Evolutionary conservation across 1,140 invertebrate species (phyloP).

Genomic region (Tribolium madens): DNA sequence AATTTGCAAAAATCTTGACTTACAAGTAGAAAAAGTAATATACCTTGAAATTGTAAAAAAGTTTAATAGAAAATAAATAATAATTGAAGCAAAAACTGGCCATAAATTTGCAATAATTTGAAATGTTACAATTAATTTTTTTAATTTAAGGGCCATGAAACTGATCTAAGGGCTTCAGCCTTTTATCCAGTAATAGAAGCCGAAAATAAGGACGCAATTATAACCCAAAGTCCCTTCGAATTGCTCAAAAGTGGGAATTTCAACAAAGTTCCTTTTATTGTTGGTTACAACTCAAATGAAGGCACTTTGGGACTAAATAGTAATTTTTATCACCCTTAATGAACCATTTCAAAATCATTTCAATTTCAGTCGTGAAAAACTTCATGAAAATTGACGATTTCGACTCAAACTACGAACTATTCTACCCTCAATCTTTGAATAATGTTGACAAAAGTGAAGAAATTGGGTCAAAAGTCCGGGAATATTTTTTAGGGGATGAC

Average conservation of each 20-base stretch:
- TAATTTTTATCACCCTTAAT: background rate
- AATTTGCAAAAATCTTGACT: too few species aligned
- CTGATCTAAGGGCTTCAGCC: background rate
- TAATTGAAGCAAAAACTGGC: too few species aligned
- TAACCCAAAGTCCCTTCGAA: slow-evolving; percentile 40
- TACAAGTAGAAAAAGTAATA: too few species aligned
- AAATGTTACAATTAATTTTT: too few species aligned
- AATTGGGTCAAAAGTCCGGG: slow-evolving; percentile 40
- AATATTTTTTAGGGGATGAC: slow-evolving; percentile 2
- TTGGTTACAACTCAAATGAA: slow-evolving; percentile 49
- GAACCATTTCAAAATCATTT: slow-evolving; percentile 11
- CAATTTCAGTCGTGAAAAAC: background rate
- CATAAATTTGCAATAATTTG: too few species aligned
- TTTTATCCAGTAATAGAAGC: slow-evolving; percentile 44
- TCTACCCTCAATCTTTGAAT: slow-evolving; percentile 39
- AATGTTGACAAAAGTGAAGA: background rate
- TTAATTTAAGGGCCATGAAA: background rate
- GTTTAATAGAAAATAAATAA: too few species aligned
- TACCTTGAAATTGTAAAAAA: too few species aligned
- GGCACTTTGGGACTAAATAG: background rate
- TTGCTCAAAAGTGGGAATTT: slow-evolving; percentile 41
- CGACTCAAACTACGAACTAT: background rate
- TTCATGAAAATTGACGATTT: slow-evolving; percentile 30
- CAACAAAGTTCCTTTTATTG: slow-evolving; percentile 46
- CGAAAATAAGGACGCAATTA: slow-evolving; percentile 35